Percentiles rank a stretch among this genome's conserved stretches.
Conservation (phyloP, 2,888 invertebrate species). For the Hymenopus coronatus region DNA sequence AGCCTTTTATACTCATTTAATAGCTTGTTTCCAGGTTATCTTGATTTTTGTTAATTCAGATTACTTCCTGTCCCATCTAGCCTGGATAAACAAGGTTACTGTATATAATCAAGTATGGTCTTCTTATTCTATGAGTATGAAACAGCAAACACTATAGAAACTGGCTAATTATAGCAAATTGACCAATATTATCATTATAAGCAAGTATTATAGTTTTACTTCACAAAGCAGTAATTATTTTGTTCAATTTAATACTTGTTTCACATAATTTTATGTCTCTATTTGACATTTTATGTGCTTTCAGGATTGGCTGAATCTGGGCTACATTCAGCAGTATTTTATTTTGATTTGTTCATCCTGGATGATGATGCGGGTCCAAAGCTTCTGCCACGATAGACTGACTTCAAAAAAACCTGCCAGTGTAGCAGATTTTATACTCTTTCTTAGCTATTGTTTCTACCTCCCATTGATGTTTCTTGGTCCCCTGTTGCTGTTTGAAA, state of each 20-base stretch:
- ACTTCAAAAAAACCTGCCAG: conserved; percentile 32
- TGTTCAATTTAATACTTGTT: neutral
- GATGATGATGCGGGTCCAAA: conserved; percentile 73
- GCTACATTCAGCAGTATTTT: conserved; percentile 55
- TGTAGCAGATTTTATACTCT: conserved; percentile 47
- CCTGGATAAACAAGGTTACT: no score
- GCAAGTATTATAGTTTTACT: no score
- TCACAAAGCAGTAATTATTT: neutral
- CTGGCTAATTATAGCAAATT: no score
- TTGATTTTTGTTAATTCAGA: no score
- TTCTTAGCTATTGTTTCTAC: conserved; percentile 76
- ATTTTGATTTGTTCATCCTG: conserved; percentile 57
- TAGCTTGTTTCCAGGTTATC: no score
- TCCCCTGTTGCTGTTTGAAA: conserved; percentile 75
- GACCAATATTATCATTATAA: no score
- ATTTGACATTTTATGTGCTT: neutral
- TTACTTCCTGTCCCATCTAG: no score
- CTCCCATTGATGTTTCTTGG: conserved; percentile 80
- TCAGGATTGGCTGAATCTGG: conserved; percentile 48
- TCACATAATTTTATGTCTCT: neutral
- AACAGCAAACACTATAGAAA: no score
- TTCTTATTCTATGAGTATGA: no score
- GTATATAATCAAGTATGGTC: no score
- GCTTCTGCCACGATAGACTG: conserved; percentile 64
- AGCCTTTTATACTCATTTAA: no score